Percentiles rank a stretch among this genome's conserved stretches.
Evolutionary conservation across 2,797 vertebrate genomes (phyloP).

Genomic region (Scleropages formosus): DNA sequence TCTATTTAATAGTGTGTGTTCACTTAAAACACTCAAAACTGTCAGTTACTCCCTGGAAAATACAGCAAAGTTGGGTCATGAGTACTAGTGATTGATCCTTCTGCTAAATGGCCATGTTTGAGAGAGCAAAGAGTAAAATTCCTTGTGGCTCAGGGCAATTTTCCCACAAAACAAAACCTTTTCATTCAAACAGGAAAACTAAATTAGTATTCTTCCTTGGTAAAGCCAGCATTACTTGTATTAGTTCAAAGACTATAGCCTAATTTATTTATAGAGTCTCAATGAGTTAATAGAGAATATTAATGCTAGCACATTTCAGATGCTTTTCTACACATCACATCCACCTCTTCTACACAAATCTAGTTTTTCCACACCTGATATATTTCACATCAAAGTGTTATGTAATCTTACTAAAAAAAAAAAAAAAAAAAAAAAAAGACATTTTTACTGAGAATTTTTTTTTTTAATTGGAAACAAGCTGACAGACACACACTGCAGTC

Average conservation of each 20-base stretch:
- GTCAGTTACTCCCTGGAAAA: conserved; percentile 73
- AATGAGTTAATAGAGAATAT: conserved; percentile 63
- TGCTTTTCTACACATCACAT: conserved; percentile 55
- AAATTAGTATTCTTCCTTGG: conserved; percentile 75
- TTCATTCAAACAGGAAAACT: conserved; percentile 70
- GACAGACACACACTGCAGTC: too few species aligned
- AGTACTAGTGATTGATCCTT: conserved; percentile 73
- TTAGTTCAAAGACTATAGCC: conserved; percentile 69
- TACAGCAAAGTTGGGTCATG: conserved; percentile 71
- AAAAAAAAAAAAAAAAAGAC: too few species aligned
- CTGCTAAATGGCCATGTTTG: conserved; percentile 73
- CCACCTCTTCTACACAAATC: conserved; percentile 49
- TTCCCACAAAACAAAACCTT: conserved; percentile 76
- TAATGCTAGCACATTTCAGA: conserved; percentile 60
- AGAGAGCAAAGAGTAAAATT: conserved; percentile 64
- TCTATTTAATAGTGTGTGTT: conserved; percentile 70
- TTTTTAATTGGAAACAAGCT: too few species aligned
- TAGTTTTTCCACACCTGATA: conserved; percentile 45
- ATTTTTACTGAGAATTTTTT: too few species aligned
- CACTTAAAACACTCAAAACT: conserved; percentile 73
- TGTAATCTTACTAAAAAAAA: too few species aligned
- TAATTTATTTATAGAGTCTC: conserved; percentile 57
- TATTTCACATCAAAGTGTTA: too few species aligned
- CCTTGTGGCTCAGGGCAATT: conserved; percentile 76
- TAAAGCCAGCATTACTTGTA: conserved; percentile 61